phyloP scores from a whole-genome alignment of 64 coral and sea anemone genomes.

The Hydrozoanthus tunicans region DNA sequence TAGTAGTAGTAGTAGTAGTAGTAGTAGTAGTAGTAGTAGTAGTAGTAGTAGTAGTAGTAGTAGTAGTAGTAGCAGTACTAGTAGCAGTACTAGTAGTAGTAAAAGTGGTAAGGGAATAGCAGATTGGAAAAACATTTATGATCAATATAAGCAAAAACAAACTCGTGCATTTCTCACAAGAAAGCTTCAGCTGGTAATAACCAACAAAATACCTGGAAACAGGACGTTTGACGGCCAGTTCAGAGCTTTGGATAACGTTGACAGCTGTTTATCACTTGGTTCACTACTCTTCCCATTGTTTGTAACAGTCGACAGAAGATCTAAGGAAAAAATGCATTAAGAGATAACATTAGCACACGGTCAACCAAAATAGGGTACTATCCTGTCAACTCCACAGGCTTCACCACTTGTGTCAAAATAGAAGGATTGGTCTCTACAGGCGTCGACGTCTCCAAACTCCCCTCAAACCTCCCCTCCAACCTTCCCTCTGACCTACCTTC shows the following conservation, averaged over 20 bases:
- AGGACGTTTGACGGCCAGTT: constrained; percentile 43
- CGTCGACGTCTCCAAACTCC: no score
- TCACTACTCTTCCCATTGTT: not conserved
- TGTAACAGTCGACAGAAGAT: constrained; percentile 23
- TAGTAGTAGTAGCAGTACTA: not conserved
- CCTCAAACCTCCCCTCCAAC: no score
- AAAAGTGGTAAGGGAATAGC: not conserved
- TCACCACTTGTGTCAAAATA: no score
- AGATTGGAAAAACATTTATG: not conserved
- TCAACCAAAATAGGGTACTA: no score
- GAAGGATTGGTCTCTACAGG: no score
- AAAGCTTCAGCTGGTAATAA: not conserved
- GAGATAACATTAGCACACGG: not conserved
- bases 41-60: not conserved
- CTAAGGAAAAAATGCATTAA: not conserved
- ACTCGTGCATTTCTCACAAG: not conserved
- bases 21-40: not conserved
- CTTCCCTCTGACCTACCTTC: no score
- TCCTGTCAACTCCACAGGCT: no score
- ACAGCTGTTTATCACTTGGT: constrained; percentile 47
- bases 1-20: not conserved
- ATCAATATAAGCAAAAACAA: not conserved
- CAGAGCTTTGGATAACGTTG: constrained; percentile 38
- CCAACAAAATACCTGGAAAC: constrained; percentile 41
- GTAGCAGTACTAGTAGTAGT: not conserved